Base-by-base conservation (phyloP, 2,113 vertebrate genomes). In the Condylura cristata region DNA sequence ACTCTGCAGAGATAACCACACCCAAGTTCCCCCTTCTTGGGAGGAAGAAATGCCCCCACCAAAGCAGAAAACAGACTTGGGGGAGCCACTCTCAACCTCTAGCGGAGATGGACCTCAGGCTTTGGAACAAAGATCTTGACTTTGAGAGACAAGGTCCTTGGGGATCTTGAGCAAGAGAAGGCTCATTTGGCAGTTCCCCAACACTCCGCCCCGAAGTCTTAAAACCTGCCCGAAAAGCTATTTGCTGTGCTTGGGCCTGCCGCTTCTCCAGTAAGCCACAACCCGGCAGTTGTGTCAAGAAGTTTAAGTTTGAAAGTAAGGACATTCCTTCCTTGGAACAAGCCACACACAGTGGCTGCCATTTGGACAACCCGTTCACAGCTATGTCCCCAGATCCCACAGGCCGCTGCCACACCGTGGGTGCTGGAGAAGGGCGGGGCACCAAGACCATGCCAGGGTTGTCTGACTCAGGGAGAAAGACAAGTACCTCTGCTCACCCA, bases 321-420 rank as follows among this genome's bases (percentile, higher is more conserved):
- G 39, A 75, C 20, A 1, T n/a, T 39, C 51, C 80, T n/a, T 39
- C 51, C 80, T 93, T 30, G 61, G 34, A 41, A 41, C 10, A 39
- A 65, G 30, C 70, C 70, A 41, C 78, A n/a, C 0, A 10, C 3
- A 1, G 12, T 26, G 70, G 56, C 37, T n/a, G 53, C 39, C 56
- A 20, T 30, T 41, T 12, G 30, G 46, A 16, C 34, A 51, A 10
- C 51, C 20, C 0, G 3, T 14, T 26, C 28, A 26, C 58, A 16
- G 58, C 24, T 6, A 53, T 13, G 46, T 70, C 78, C 46, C n/a
- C 70, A 28, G 88, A 48, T 51, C 60, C 6, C 0, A 12, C 7
- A 4, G 4, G 53, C 18, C 0, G 1, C 11, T 0, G 51, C 37
- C 78, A 10, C 41, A 26, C 34, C 0, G 4, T 5, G 4, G 12